Evolutionary conservation across 64 coral and sea anemone species (phyloP).

Genomic region (Actinia tenebrosa): DNA sequence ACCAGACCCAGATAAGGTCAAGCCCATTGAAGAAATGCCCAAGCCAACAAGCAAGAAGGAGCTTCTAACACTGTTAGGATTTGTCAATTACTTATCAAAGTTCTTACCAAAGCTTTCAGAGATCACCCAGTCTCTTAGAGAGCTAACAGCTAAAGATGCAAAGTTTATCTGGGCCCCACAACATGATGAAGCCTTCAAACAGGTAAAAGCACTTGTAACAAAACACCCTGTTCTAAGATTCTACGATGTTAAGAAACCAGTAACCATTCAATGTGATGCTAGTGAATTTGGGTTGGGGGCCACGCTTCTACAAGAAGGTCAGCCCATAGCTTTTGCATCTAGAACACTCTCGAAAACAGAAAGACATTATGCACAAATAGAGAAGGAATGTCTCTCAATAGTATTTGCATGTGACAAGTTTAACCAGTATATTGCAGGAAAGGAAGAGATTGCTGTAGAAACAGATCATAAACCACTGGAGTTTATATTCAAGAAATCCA

Average conservation of each 20-base stretch:
- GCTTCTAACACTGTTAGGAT: slow-evolving; percentile 33
- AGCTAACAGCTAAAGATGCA: slow-evolving; percentile 11
- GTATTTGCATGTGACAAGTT: slow-evolving; percentile 18
- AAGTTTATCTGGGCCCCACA: slow-evolving; percentile 27
- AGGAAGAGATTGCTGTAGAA: slow-evolving; percentile 28
- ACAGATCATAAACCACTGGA: slow-evolving; percentile 30
- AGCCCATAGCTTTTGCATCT: slow-evolving; percentile 3
- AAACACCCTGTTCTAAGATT: slow-evolving; percentile 17
- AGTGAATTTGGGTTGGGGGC: slow-evolving; percentile 6
- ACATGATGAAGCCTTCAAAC: slow-evolving; percentile 25
- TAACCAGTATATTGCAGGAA: slow-evolving; percentile 25
- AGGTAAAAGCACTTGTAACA: neutral
- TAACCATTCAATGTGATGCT: slow-evolving; percentile 26
- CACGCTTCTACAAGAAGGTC: slow-evolving; percentile 4
- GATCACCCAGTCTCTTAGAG: slow-evolving; percentile 17
- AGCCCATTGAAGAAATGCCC: slow-evolving; percentile 15
- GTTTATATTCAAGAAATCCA: slow-evolving; percentile 44
- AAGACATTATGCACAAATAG: slow-evolving; percentile 19
- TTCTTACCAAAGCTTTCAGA: slow-evolving; percentile 27
- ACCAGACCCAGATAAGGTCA: slow-evolving; percentile 46
- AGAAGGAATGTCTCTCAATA: slow-evolving; percentile 17
- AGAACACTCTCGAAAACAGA: slow-evolving; percentile 16
- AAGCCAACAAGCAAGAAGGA: slow-evolving; percentile 31
- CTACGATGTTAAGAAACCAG: neutral
- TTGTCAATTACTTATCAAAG: slow-evolving; percentile 34